Conservation (phyloP, 2,797 vertebrate genomes). For the Malacoraja senta region DNA sequence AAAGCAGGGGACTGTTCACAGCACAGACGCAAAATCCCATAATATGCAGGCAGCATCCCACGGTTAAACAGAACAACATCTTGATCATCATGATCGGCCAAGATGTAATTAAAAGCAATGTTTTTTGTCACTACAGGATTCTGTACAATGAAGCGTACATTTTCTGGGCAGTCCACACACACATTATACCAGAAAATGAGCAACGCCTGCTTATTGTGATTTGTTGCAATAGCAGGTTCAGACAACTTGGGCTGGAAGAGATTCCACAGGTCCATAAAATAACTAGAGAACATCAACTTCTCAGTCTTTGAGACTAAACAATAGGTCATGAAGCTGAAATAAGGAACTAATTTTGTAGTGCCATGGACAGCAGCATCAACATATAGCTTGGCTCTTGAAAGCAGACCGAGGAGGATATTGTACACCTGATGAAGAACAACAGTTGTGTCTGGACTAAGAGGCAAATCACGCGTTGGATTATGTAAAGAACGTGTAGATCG, state of each 20-base stretch:
- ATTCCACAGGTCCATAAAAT: constrained; percentile 99
- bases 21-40: constrained; percentile 94
- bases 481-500: constrained; percentile 92
- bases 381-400: constrained; percentile 91
- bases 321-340: constrained; percentile 99
- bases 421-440: constrained; percentile 96
- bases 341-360: constrained; percentile 95
- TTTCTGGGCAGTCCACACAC: constrained; percentile 91
- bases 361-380: constrained; percentile 93
- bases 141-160: constrained; percentile 94
- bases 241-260: constrained; percentile 96
- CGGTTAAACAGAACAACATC: constrained; percentile 98
- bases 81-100: constrained; percentile 97
- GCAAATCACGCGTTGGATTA: constrained; percentile 89
- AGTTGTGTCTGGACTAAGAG: constrained; percentile 90
- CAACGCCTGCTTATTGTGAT: constrained; percentile 97
- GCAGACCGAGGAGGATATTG: constrained; percentile 86
- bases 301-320: constrained; percentile 98
- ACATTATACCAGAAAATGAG: constrained; percentile 98
- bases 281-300: constrained; percentile 97
- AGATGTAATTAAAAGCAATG: constrained; percentile 99
- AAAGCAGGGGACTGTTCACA: constrained; percentile 93
- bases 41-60: constrained; percentile 95
- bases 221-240: constrained; percentile 94
- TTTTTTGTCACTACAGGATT: constrained; percentile 97